Evolutionary conservation across 1,140 invertebrate genomes (phyloP), one percentile per base, ranked within the genome.

Genomic region (Holotrichia oblita): DNA sequence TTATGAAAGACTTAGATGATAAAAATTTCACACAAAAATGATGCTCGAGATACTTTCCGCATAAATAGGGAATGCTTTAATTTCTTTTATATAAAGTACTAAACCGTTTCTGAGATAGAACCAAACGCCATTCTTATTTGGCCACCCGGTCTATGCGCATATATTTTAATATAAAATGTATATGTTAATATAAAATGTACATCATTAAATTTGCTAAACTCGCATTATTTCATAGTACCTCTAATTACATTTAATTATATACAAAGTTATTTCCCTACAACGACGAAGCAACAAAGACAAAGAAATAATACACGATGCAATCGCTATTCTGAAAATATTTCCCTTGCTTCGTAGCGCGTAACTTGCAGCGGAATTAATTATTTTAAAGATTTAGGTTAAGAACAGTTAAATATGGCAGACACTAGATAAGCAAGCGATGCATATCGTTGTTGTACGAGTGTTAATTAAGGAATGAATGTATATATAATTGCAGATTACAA

Each of bases 401-500:
- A 64, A 64, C 61, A 4, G 17, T 64, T 64, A 64, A 7, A 20
- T 17, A 12, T 27, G 17, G 61, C 61, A 17, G 61, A 22, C 6
- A 20, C 61, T 20, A 64, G 61, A 64, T 64, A 64, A 64, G 24
- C 61, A 64, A 22, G 24, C 61, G 61, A 64, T 64, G 61, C 61
- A 22, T 64, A 64, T 64, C 61, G 61, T 24, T 64, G 17, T 27
- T 24, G 17, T 22, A 6, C 61, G 61, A 22, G 61, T 22, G 20
- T 64, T 64, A 64, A 64, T 64, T 64, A 64, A 24, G 17, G 3
- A 24, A 64, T 10, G 17, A n/a, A 61, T 12, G 9, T n/a, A n/a
- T n/a, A n/a, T n/a, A n/a, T 61, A 64, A 64, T 64, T 64, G 34
- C 84, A 94, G 89, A 90, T 95, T 17, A 93, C 94, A 7, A 95